Base-by-base conservation (phyloP, 1,140 invertebrate genomes). In the Chironomus striatipennis region DNA sequence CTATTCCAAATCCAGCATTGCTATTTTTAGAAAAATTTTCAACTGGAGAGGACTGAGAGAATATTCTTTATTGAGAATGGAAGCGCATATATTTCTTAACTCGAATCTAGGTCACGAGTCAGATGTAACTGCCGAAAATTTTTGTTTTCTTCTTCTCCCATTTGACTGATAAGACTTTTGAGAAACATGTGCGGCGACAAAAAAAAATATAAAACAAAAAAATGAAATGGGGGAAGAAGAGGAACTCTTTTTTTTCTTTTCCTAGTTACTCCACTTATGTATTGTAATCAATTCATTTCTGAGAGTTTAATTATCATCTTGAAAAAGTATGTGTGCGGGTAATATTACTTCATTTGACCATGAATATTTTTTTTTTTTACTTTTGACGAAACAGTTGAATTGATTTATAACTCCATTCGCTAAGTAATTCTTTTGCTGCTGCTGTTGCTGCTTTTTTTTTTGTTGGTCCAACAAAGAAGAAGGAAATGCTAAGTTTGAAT, bases 261-360 rank as follows among this genome's bases (percentile, higher is more conserved):
- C 12, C 12, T 57, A 57, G 47, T 47, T 57, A n/a, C 47, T 57
- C 47, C 12, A 57, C n/a, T 57, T 57, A 57, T 57, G 47, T 57
- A 57, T 34, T 57, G 47, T 57, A 57, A 57, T 57, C 47, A 57
- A 57, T 57, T 57, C 12, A 57, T n/a, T n/a, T 57, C n/a, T 57
- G 47, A 57, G 47, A 57, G 47, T 57, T 57, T 57, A 57, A 57
- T 57, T 57, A 57, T 57, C 47, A 57, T 57, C n/a, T n/a, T n/a
- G 47, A 5, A n/a, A 12, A 57, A 34, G 24, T 57, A 57, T 57
- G 12, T n/a, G 12, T n/a, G 12, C n/a, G 47, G 12, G 47, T 15
- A n/a, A 0, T 15, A n/a, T 57, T 57, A n/a, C 47, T 57, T 57
- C 47, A 57, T 57, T 57, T 57, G 47, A 57, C 47, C 47, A 57